A percentile compares a stretch with the other conserved stretches of the same genome.
phyloP scores from a whole-genome alignment of 1,140 invertebrate genomes.

The Camponotus floridanus region DNA sequence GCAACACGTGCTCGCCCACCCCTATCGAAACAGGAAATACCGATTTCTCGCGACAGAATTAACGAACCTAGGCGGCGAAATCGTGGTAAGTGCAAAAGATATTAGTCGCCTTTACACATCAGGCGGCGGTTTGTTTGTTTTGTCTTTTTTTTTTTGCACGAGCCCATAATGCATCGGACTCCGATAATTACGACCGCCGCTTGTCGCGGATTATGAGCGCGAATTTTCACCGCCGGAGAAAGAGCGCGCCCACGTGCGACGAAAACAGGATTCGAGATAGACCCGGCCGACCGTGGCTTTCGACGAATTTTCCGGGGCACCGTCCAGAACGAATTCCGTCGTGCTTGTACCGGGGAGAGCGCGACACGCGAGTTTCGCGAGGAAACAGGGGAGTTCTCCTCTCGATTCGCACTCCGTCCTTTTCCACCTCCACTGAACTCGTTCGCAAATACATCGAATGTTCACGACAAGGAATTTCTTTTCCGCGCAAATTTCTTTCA shows the following conservation, averaged over 20 bases:
- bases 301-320: conserved; percentile 75
- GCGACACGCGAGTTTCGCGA: conserved; percentile 27
- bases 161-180: not conserved
- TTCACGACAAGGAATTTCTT: not conserved
- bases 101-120: conserved; percentile 20
- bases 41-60: conserved; percentile 61
- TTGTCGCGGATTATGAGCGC: not conserved
- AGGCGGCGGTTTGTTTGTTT: not conserved
- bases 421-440: no score
- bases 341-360: conserved; percentile 10
- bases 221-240: conserved; percentile 45
- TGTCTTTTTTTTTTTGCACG: not conserved
- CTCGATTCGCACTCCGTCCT: not conserved
- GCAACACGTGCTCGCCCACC: conserved; percentile 36
- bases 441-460: not conserved
- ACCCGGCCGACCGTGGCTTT: conserved; percentile 66
- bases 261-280: not conserved
- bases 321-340: conserved; percentile 73
- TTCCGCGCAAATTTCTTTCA: conserved; percentile 32
- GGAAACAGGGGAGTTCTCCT: not conserved
- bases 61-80: conserved; percentile 68
- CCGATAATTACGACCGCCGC: not conserved
- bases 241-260: conserved; percentile 18
- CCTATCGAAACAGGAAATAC: conserved; percentile 63
- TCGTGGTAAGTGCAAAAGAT: conserved; percentile 8